These are phyloP conservation scores for Channallabes apus DNA, from an alignment of 2,797 vertebrate species.

Conservation along the genomic window DNA sequence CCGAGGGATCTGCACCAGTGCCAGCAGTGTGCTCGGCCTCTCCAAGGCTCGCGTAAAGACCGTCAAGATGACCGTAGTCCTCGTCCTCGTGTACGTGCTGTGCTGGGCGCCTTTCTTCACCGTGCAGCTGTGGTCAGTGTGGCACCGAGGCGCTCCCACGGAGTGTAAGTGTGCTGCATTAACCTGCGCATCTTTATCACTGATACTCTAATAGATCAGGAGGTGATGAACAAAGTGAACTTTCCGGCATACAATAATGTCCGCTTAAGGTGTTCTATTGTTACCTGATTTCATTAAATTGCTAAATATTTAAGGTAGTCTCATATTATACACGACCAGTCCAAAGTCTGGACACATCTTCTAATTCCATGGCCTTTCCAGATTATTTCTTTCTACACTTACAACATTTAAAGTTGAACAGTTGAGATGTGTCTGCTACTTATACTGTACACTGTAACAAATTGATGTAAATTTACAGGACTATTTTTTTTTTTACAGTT, in stretches of 20 bases:
- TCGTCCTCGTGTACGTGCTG: slow-evolving; percentile 73
- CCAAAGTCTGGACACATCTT: too few relatives aligned
- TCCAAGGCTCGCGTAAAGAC: slow-evolving; percentile 76
- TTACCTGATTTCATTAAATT: not conserved
- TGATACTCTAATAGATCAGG: not conserved
- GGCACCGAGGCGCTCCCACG: slow-evolving; percentile 71
- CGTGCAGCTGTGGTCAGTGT: slow-evolving; percentile 80
- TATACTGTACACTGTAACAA: too few relatives aligned
- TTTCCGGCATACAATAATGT: not conserved
- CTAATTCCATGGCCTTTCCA: too few relatives aligned
- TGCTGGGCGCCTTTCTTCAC: slow-evolving; percentile 82
- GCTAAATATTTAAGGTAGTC: too few relatives aligned
- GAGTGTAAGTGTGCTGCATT: slow-evolving; percentile 66
- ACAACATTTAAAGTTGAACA: too few relatives aligned
- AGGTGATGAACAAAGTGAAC: not conserved
- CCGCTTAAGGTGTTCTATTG: not conserved
- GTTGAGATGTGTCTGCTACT: too few relatives aligned
- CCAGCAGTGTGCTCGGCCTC: slow-evolving; percentile 66
- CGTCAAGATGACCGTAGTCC: slow-evolving; percentile 78
- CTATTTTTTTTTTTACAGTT: too few relatives aligned
- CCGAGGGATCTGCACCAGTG: slow-evolving; percentile 51
- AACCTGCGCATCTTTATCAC: not conserved
- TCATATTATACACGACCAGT: too few relatives aligned
- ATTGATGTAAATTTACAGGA: too few relatives aligned
- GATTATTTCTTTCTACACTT: too few relatives aligned